phyloP scores from a whole-genome alignment of 2,797 vertebrate genomes.

The Gila robusta region DNA sequence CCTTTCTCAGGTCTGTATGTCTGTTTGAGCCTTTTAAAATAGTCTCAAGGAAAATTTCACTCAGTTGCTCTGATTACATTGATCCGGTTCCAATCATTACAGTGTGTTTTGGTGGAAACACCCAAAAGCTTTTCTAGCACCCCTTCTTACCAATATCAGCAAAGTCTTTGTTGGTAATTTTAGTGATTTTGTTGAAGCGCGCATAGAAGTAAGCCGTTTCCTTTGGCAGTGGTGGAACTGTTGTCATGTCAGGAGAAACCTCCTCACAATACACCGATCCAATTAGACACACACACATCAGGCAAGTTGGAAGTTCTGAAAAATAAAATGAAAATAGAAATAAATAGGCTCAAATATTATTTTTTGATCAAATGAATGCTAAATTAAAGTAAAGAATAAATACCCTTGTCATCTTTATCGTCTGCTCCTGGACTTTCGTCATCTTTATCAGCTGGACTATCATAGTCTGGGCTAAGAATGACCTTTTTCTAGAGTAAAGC shows the following conservation, averaged over 20 bases:
- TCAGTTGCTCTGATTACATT: conserved; percentile 32
- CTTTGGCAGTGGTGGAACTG: conserved; percentile 88
- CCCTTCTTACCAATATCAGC: conserved; percentile 88
- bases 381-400: conserved; percentile 51
- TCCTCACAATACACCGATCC: conserved; percentile 96
- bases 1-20: background rate
- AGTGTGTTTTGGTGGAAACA: conserved; percentile 14
- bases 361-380: conserved; percentile 11
- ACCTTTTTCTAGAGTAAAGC: conserved; percentile 63
- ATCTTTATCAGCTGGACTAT: conserved; percentile 44
- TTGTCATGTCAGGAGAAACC: conserved; percentile 82
- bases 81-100: conserved; percentile 40
- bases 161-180: conserved; percentile 87
- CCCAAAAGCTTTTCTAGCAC: background rate
- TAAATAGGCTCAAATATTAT: conserved; percentile 11
- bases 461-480: conserved; percentile 56
- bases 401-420: conserved; percentile 54
- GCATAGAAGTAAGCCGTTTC: conserved; percentile 92
- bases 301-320: conserved; percentile 91
- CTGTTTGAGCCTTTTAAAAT: background rate
- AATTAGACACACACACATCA: conserved; percentile 91
- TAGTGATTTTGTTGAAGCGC: conserved; percentile 92
- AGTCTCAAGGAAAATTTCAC: conserved; percentile 21
- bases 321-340: conserved; percentile 21
- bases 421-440: conserved; percentile 34